These are phyloP conservation scores for Solenopsis fugax DNA, from an alignment of 1,140 invertebrate species.

Conservation along the genomic window DNA sequence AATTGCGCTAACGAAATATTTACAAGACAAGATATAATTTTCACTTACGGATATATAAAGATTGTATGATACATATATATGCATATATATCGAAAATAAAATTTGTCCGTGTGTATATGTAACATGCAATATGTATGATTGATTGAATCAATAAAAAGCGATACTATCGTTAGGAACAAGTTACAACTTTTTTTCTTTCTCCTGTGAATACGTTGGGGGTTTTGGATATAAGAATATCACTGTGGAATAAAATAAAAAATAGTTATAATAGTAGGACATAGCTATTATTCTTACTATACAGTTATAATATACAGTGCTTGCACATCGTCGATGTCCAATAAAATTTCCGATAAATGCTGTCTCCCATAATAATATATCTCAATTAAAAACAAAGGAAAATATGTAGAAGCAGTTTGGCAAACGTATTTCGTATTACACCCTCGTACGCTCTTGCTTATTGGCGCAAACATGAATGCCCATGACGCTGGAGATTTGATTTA, in stretches of 20 bases:
- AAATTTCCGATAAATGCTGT: slow-evolving; percentile 42
- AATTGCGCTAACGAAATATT: neutral
- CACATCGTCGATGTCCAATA: slow-evolving; percentile 15
- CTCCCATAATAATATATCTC: slow-evolving; percentile 21
- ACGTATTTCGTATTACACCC: slow-evolving; percentile 33
- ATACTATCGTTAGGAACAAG: slow-evolving; percentile 20
- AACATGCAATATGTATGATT: neutral
- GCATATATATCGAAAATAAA: neutral
- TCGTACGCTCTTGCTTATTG: slow-evolving; percentile 36
- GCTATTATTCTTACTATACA: neutral
- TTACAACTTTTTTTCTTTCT: slow-evolving; percentile 5
- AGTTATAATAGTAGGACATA: slow-evolving; percentile 4
- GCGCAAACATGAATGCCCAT: slow-evolving; percentile 33
- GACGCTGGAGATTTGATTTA: slow-evolving; percentile 74
- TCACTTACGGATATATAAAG: neutral
- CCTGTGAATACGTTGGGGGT: neutral
- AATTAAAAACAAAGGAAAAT: slow-evolving; percentile 30
- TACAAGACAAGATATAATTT: neutral
- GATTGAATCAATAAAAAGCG: slow-evolving; percentile 23
- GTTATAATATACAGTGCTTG: neutral
- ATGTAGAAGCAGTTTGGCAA: neutral
- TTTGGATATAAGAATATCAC: slow-evolving; percentile 11
- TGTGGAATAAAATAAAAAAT: slow-evolving; percentile 23
- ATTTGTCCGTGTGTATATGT: neutral
- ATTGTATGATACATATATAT: neutral